phyloP scores from a whole-genome alignment of 2,888 invertebrate species.

The Pseudolycoriella hygida region DNA sequence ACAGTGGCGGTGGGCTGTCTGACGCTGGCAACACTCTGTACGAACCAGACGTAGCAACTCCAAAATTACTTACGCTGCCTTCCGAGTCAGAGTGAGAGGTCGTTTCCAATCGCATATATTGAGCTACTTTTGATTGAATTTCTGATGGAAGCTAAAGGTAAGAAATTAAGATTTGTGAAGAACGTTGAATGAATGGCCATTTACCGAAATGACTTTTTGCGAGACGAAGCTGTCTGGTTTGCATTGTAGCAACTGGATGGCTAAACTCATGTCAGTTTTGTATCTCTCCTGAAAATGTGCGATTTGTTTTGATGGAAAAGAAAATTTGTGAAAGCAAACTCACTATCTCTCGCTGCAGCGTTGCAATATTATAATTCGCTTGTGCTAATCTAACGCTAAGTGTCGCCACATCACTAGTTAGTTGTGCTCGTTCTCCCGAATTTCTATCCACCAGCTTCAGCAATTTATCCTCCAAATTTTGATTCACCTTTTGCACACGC shows the following conservation, averaged over 20 bases:
- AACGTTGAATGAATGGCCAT: not conserved
- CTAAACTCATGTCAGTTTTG: conserved; percentile 82
- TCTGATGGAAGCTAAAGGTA: conserved; percentile 67
- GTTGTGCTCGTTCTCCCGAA: conserved; percentile 71
- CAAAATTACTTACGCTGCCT: conserved; percentile 27
- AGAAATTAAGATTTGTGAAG: conserved; percentile 1
- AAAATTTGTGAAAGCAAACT: conserved; percentile 16
- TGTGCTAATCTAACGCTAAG: conserved; percentile 69
- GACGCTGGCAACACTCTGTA: conserved; percentile 30
- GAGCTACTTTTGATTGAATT: conserved; percentile 75
- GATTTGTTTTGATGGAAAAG: conserved; percentile 7
- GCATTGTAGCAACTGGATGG: conserved; percentile 85
- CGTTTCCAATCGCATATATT: conserved; percentile 36
- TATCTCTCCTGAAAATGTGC: conserved; percentile 64
- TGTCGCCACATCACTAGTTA: conserved; percentile 74
- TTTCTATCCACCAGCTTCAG: conserved; percentile 82
- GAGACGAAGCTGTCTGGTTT: conserved; percentile 89
- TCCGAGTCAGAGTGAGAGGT: conserved; percentile 30
- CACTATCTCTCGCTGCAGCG: conserved; percentile 74
- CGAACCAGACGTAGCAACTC: conserved; percentile 25
- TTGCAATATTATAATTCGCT: conserved; percentile 67
- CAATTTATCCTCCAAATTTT: conserved; percentile 85
- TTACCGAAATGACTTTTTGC: conserved; percentile 76
- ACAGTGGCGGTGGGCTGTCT: conserved; percentile 27
- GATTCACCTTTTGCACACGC: conserved; percentile 84